These are phyloP conservation scores for Brachionus rotundiformis DNA, from an alignment of 1,140 invertebrate species.

Conservation along the genomic window DNA sequence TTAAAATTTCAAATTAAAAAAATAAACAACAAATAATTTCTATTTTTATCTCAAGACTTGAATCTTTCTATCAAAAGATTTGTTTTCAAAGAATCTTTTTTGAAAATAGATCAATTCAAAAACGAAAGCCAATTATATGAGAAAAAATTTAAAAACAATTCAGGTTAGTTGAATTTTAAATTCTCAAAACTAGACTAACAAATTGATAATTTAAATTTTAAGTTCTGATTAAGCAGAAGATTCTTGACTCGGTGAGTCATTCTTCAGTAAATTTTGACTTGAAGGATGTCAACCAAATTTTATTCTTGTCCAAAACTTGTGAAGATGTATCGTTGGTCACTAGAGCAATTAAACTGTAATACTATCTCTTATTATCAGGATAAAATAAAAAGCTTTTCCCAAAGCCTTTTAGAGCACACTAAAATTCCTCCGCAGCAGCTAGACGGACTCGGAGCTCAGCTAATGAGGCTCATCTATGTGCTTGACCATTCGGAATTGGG, in stretches of 20 bases:
- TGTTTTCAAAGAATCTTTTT: conserved; percentile 31
- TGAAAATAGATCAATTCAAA: conserved; percentile 48
- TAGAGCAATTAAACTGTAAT: conserved; percentile 37
- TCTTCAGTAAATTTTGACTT: not conserved
- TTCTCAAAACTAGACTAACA: too few relatives aligned
- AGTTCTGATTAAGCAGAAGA: conserved; percentile 13
- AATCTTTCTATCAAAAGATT: not conserved
- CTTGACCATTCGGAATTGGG: conserved; percentile 1
- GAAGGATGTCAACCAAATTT: not conserved
- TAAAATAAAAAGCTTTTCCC: not conserved
- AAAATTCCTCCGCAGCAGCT: conserved; percentile 25
- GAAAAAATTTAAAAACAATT: conserved; percentile 13
- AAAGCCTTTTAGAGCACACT: conserved; percentile 11
- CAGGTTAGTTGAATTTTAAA: not conserved
- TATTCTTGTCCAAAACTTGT: conserved; percentile 7
- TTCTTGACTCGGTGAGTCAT: not conserved
- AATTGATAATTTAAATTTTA: not conserved
- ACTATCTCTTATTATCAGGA: not conserved
- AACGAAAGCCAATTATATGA: not conserved
- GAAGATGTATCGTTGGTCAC: conserved; percentile 11
- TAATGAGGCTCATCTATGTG: conserved; percentile 35
- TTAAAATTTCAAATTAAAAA: not conserved
- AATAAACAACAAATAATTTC: not conserved
- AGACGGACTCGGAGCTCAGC: conserved; percentile 1
- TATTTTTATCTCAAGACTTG: not conserved